Base-by-base conservation (phyloP, 2,888 invertebrate genomes). In the Dromius quadrimaculatus region DNA sequence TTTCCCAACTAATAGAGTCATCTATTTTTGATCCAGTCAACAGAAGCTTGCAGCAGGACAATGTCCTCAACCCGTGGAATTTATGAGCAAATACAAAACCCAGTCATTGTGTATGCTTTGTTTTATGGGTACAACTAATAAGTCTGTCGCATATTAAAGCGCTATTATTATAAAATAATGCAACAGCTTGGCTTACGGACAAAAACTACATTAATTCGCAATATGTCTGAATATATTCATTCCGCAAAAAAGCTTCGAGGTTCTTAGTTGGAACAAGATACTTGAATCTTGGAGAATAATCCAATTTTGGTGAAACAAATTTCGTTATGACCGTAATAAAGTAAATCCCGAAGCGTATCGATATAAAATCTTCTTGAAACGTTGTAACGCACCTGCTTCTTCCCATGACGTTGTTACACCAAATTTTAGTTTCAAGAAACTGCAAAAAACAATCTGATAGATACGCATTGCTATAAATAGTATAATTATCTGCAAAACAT, bases 71-170 rank as follows among this genome's bases (percentile, higher is more conserved):
- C 28, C 28, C 13, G n/a, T 9, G 50, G 28, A 28, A 54, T 64
- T 65, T 65, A 65, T 19, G 64, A 64, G 43, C 64, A 32, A 20
- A 59, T 59, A 59, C 36, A 64, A 45, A 45, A 64, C 47, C 47
- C 65, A 8, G 65, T 47, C 50, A 54, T 65, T 32, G 65, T 36
- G 34, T 65, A 47, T 43, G 65, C 50, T 54, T 64, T 34, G 50
- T 47, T 65, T 65, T 65, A 65, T 43, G 65, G 22, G 65, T 65
- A 36, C 32, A 47, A 50, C 65, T 65, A 65, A 65, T 65, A 65
- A 65, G 36, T 47, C 65, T 47, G 13, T 32, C 23, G 22, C 50
- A 61, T 61, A 61, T 9, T 36, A 34, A 50, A 32, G 20, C 34
- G 34, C 28, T 15, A 36, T 65, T 65, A 65, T 65, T 65, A 28